These are phyloP conservation scores for Motacilla tschutschensis DNA, from an alignment of 2,113 vertebrate species.

Conservation along the genomic window DNA sequence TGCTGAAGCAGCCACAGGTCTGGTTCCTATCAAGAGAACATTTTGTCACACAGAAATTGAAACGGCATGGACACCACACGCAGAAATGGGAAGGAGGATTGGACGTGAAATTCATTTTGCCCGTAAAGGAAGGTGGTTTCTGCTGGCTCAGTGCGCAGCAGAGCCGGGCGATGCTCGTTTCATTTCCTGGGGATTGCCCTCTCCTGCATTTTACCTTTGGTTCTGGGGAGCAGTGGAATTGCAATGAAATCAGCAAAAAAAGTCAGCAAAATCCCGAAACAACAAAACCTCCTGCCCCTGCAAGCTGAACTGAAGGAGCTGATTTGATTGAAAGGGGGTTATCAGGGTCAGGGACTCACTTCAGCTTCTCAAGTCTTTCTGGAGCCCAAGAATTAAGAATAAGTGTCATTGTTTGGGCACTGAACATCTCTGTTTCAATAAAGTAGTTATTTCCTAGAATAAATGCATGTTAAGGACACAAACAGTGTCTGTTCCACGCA, in stretches of 20 bases:
- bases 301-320: neutral
- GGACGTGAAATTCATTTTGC: neutral
- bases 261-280: neutral
- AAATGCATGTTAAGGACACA: neutral
- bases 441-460: neutral
- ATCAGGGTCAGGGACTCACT: neutral
- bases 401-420: neutral
- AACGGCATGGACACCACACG: constrained; percentile 40
- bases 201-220: neutral
- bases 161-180: neutral
- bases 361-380: neutral
- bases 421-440: neutral
- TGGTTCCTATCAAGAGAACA: constrained; percentile 56
- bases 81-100: neutral
- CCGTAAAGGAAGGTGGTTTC: neutral
- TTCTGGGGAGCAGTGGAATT: neutral
- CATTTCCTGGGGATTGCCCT: neutral
- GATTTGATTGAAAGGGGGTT: neutral
- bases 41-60: constrained; percentile 52
- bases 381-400: neutral
- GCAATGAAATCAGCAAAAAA: neutral
- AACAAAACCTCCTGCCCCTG: fast-evolving
- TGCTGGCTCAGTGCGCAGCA: neutral
- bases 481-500: neutral
- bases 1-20: constrained; percentile 38